These are phyloP conservation scores for Anguilla obscura DNA, from an alignment of 2,797 vertebrate species.

Conservation along the genomic window DNA sequence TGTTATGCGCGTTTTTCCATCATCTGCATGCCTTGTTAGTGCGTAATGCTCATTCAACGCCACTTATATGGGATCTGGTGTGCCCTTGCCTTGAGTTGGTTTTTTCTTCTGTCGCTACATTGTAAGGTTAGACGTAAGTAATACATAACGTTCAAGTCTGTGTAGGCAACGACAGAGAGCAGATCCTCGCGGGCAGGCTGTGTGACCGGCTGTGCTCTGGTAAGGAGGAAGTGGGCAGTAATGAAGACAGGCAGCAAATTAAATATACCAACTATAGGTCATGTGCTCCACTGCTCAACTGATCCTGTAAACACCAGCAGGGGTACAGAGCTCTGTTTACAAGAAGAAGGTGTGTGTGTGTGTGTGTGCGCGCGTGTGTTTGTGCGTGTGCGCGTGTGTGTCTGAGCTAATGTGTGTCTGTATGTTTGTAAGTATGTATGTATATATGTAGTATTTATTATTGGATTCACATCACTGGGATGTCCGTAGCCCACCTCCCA, in stretches of 20 bases:
- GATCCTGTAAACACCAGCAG: background rate
- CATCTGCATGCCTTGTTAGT: background rate
- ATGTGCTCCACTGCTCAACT: background rate
- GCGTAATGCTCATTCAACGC: background rate
- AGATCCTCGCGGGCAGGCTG: background rate
- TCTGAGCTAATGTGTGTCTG: background rate
- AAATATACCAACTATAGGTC: conserved; percentile 2
- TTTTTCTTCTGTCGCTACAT: background rate
- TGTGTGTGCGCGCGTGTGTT: background rate
- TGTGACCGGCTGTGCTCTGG: background rate
- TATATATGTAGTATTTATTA: background rate
- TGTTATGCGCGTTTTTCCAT: background rate
- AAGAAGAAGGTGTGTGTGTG: background rate
- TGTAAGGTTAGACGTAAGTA: background rate
- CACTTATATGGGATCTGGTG: background rate
- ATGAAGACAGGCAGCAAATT: conserved; percentile 4
- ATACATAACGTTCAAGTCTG: background rate
- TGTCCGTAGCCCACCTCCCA: background rate
- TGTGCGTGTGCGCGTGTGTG: background rate
- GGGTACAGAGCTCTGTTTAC: background rate
- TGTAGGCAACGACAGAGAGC: background rate
- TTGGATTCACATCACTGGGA: background rate
- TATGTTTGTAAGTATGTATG: background rate
- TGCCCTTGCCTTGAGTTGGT: background rate
- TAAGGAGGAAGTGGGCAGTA: background rate